Conservation (phyloP, 2,888 invertebrate species). For the Sarcophaga carnaria region DNA sequence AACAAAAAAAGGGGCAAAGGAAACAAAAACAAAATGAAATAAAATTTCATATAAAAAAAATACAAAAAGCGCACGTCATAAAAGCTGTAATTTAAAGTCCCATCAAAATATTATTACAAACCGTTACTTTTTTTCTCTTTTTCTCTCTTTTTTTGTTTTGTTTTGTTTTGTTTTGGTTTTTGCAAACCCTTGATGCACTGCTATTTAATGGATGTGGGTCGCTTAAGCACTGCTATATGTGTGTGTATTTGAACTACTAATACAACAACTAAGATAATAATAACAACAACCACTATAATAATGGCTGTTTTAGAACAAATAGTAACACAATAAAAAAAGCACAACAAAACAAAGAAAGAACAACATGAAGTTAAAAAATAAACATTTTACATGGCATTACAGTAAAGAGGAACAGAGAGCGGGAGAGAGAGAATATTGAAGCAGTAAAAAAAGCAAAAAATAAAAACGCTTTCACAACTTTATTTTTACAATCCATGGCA, state of each 20-base stretch:
- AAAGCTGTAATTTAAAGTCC: conserved; percentile 67
- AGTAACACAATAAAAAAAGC: conserved; percentile 15
- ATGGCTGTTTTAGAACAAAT: conserved; percentile 39
- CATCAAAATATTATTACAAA: conserved; percentile 69
- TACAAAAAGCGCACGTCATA: conserved; percentile 51
- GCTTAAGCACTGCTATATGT: not conserved
- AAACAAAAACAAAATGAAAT: conserved; percentile 11
- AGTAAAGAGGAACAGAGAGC: conserved; percentile 8
- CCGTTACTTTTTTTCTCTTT: conserved; percentile 40
- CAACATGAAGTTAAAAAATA: conserved; percentile 22
- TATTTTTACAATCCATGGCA: conserved; percentile 55
- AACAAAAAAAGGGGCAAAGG: not conserved
- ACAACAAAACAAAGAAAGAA: conserved; percentile 6
- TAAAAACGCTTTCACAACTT: conserved; percentile 56
- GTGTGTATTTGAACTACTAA: not conserved
- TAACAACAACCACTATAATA: conserved; percentile 34
- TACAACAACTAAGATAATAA: conserved; percentile 19
- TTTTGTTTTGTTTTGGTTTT: too few species aligned
- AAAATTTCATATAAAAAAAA: conserved; percentile 1
- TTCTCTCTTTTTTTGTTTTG: too few species aligned
- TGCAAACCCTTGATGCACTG: too few species aligned
- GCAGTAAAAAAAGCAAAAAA: not conserved
- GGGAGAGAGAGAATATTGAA: not conserved
- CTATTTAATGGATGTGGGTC: conserved; percentile 43
- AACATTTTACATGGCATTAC: conserved; percentile 44